Percentiles rank a stretch among this genome's conserved stretches.
Conservation (phyloP, 1,140 invertebrate species). For the Acyrthosiphon pisum region DNA sequence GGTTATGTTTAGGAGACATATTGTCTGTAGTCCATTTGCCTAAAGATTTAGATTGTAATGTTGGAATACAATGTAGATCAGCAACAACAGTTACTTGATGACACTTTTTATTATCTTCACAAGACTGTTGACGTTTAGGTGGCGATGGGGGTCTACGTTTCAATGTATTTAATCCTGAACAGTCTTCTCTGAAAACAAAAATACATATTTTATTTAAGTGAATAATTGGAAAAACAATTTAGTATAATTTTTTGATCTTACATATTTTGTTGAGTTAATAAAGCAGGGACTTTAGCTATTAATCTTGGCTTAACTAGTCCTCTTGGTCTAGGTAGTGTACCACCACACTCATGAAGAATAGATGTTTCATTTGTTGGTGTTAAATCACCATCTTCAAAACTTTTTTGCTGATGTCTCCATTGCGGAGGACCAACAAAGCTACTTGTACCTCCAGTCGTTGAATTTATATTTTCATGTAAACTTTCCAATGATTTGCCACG, state of each 20-base stretch:
- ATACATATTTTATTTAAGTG: neutral
- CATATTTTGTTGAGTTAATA: conserved; percentile 60
- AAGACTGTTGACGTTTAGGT: conserved; percentile 73
- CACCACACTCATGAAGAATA: conserved; percentile 74
- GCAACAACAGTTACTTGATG: conserved; percentile 61
- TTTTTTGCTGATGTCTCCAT: conserved; percentile 71
- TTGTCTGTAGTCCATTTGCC: conserved; percentile 64
- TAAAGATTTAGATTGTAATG: conserved; percentile 65
- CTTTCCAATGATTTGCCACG: conserved; percentile 83
- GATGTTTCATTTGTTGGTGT: conserved; percentile 83
- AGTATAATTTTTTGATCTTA: conserved; percentile 57
- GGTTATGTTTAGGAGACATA: conserved; percentile 65
- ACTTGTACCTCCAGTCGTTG: conserved; percentile 59
- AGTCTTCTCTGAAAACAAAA: conserved; percentile 43
- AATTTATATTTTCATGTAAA: conserved; percentile 69
- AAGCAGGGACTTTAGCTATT: conserved; percentile 83
- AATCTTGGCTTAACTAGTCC: conserved; percentile 80
- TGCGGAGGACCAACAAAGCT: conserved; percentile 60
- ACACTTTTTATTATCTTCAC: conserved; percentile 9
- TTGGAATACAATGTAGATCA: conserved; percentile 62
- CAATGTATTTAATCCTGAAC: conserved; percentile 55
- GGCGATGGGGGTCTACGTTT: conserved; percentile 75
- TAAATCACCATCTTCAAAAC: conserved; percentile 88
- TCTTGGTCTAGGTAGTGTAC: conserved; percentile 83
- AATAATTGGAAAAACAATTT: neutral